These are phyloP conservation scores for Trematomus bernacchii DNA, from an alignment of 2,797 vertebrate species.

Conservation along the genomic window DNA sequence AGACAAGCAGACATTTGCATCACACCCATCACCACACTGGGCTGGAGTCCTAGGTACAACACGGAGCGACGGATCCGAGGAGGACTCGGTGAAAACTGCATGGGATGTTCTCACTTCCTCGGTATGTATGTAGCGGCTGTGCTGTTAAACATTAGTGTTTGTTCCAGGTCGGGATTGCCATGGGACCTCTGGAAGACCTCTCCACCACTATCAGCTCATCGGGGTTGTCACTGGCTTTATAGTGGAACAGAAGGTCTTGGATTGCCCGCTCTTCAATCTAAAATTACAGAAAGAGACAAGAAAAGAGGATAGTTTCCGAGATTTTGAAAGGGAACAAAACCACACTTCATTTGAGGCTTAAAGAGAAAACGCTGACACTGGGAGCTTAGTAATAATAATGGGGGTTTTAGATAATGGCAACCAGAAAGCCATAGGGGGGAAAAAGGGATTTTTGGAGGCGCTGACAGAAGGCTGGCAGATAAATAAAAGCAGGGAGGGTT, in stretches of 20 bases:
- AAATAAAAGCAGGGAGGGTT: constrained; percentile 6
- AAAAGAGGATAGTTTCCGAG: constrained; percentile 12
- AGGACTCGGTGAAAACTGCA: constrained; percentile 19
- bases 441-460: constrained; percentile 24
- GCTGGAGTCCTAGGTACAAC: constrained; percentile 12
- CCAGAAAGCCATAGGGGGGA: constrained; percentile 47
- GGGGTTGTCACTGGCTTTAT: constrained; percentile 91
- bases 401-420: constrained; percentile 55
- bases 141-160: constrained; percentile 87
- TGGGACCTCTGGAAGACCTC: constrained; percentile 90
- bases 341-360: constrained; percentile 24
- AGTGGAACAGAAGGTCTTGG: constrained; percentile 93
- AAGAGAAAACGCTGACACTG: constrained; percentile 57
- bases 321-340: constrained; percentile 34
- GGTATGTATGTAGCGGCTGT: constrained; percentile 23
- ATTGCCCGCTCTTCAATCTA: constrained; percentile 97
- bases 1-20: constrained; percentile 24
- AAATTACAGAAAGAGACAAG: constrained; percentile 33
- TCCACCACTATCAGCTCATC: constrained; percentile 96
- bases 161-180: constrained; percentile 95
- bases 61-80: constrained; percentile 24
- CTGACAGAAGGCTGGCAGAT: constrained; percentile 63
- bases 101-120: constrained; percentile 41
- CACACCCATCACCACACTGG: constrained; percentile 3
- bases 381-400: constrained; percentile 46